A percentile compares a stretch with the other conserved stretches of the same genome.
phyloP scores from a whole-genome alignment of 2,113 vertebrate species.

The Poeciliopsis retropinna region DNA sequence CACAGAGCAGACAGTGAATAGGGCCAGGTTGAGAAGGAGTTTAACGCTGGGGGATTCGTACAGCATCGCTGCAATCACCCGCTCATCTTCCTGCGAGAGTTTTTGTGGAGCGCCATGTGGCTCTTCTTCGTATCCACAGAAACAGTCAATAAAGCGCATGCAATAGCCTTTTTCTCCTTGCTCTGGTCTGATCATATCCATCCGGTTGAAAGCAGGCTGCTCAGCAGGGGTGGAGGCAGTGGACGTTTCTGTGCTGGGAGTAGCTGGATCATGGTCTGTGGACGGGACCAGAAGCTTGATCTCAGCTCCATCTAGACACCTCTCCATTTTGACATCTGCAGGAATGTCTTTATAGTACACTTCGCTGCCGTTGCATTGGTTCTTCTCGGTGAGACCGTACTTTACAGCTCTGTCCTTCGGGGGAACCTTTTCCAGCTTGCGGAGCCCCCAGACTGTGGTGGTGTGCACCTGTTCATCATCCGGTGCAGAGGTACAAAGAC shows the following conservation, averaged over 20 bases:
- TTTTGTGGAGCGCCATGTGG: constrained; percentile 77
- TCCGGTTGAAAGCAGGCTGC: constrained; percentile 81
- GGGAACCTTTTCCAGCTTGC: constrained; percentile 64
- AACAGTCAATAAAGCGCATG: constrained; percentile 85
- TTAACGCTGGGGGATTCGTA: constrained; percentile 90
- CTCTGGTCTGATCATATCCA: constrained; percentile 78
- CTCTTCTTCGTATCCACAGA: constrained; percentile 86
- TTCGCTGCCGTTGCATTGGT: constrained; percentile 69
- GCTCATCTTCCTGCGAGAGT: constrained; percentile 81
- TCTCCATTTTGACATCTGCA: constrained; percentile 84
- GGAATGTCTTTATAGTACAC: constrained; percentile 81
- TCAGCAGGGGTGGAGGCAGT: constrained; percentile 87
- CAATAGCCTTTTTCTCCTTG: constrained; percentile 69
- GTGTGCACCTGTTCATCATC: constrained; percentile 85
- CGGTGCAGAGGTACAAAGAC: constrained; percentile 90
- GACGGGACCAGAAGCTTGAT: constrained; percentile 87
- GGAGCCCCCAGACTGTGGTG: constrained; percentile 92
- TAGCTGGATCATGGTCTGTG: constrained; percentile 77
- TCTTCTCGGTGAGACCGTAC: constrained; percentile 82
- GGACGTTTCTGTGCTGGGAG: constrained; percentile 85
- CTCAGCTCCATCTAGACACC: constrained; percentile 83
- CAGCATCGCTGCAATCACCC: constrained; percentile 87
- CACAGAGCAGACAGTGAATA: constrained; percentile 88
- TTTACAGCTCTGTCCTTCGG: constrained; percentile 70
- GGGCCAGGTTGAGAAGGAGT: constrained; percentile 87